Base-by-base conservation (phyloP, 2,113 vertebrate species). In the Acrocephalus kingi region DNA sequence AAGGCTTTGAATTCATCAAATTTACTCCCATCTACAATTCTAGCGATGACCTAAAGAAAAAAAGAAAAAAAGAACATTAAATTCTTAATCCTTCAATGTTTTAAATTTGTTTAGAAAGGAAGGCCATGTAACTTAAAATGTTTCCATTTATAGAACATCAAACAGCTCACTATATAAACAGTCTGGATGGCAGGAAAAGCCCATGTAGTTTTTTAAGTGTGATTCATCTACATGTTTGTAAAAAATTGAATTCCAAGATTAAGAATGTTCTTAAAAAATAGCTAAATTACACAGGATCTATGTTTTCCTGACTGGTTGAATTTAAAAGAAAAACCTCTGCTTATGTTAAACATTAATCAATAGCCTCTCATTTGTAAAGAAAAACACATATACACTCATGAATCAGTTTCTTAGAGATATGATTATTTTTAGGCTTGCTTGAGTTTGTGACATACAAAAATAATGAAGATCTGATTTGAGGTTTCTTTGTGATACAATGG, bases 1-100 rank as follows among this genome's bases (percentile, higher is more conserved):
- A 99, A 98, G 45, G 99, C 98, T 97, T 99, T 99, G 97, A 99
- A 99, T 97, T 99, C 99, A 95, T 98, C 98, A 97, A 99, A 99
- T 98, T 97, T 99, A 98, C 99, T 99, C 96, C 99, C 99, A 22
- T 99, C 99, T 63, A 99, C 99, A 80, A 99, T 97, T 98, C 99
- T 98, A 90, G 99, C 99, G 73, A 99, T 99, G 77, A 99, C 99
- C 99, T 99, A 95, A 97, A 98, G 69, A 39, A 96, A 91, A 91
- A 96, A 94, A 64, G 13, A 84, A 59, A 93, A 89, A 88, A 91
- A 76, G 24, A 76, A 39, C 80, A 88, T 84, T 7, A 82, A 68
- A 69, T 48, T 52, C 16, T 21, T 55, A 79, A 62, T 55, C 51
- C 15, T 61, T 62, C 18, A 71, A 3, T 25, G 7, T 48, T 92